Base-by-base conservation (phyloP, 1,140 invertebrate species). In the Drosophila paulistorum region DNA sequence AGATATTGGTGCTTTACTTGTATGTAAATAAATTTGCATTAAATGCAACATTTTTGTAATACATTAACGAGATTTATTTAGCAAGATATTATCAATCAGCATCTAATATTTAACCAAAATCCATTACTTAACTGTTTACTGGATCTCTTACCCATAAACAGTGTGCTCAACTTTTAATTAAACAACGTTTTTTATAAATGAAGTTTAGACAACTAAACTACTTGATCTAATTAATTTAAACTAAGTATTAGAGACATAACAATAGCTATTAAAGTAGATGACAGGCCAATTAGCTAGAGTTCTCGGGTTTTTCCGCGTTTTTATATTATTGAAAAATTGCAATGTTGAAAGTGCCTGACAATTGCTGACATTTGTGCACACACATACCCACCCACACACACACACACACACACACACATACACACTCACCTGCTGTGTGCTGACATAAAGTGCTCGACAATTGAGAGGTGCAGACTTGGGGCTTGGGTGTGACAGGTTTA, bases 401-500 rank as follows among this genome's bases (percentile, higher is more conserved):
- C 20, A 23, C 48, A 20, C 35, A 26, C 61, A 41, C n/a, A 55
- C 39, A 65, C 20, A 68, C 61, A 7, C 42, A 39, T 33, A 59
- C 54, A 58, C 37, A 68, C 7, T 30, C 59, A 55, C 17, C 69
- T 66, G 54, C 63, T 51, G 51, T 48, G 51, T n/a, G 9, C 41
- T 63, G 60, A 64, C 62, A 73, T 72, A 84, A 77, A 73, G 74
- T 45, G 64, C 63, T 33, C 74, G 74, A 76, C 66, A 77, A 65
- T 69, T 55, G 55, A 61, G 14, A 55, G 51, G 42, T 17, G 55
- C 10, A 60, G 65, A 64, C 59, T 67, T 51, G 65, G 54, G 45
- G 45, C 6, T 45, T 45, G 42, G 55, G 13, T 51, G 65, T 55
- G 69, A 59, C 66, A 61, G 45, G 79, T 62, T 71, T 64, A 68